phyloP scores from a whole-genome alignment of 2,113 vertebrate species.

The Helogale parvula region DNA sequence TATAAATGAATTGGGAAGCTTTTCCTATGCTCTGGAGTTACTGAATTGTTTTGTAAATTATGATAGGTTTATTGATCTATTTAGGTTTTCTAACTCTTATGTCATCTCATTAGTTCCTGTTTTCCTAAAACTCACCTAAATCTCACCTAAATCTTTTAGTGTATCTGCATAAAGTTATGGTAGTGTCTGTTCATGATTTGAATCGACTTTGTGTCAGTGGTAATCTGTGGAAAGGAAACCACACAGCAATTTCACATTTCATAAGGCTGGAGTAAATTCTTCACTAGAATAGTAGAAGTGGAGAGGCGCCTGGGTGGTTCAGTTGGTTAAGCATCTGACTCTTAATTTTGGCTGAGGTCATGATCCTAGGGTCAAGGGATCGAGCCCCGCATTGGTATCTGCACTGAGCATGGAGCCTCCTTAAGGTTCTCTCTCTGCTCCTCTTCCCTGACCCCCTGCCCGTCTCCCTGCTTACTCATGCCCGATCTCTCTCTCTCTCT shows the following conservation, averaged over 20 bases:
- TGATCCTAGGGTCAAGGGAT: too few relatives aligned
- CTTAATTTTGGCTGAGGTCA: too few relatives aligned
- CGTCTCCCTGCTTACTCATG: too few relatives aligned
- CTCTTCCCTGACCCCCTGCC: too few relatives aligned
- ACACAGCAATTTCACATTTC: background rate
- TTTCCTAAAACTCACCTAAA: background rate
- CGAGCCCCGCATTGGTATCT: too few relatives aligned
- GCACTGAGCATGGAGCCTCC: too few relatives aligned
- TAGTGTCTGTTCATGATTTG: background rate
- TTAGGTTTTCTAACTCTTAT: background rate
- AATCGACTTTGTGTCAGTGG: background rate
- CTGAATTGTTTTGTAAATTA: background rate
- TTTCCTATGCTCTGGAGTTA: background rate
- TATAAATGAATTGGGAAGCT: background rate
- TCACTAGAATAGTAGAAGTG: too few relatives aligned
- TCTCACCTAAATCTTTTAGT: background rate
- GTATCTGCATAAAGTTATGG: background rate
- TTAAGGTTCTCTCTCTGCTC: too few relatives aligned
- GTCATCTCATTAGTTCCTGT: background rate
- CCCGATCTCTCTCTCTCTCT: too few relatives aligned
- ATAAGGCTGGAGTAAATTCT: background rate
- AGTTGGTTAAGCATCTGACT: too few relatives aligned
- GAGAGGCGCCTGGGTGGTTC: too few relatives aligned
- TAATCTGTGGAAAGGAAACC: background rate
- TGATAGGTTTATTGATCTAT: background rate